Evolutionary conservation across 2,888 invertebrate species (phyloP).

Genomic region (Mechanitis mazaeus): DNA sequence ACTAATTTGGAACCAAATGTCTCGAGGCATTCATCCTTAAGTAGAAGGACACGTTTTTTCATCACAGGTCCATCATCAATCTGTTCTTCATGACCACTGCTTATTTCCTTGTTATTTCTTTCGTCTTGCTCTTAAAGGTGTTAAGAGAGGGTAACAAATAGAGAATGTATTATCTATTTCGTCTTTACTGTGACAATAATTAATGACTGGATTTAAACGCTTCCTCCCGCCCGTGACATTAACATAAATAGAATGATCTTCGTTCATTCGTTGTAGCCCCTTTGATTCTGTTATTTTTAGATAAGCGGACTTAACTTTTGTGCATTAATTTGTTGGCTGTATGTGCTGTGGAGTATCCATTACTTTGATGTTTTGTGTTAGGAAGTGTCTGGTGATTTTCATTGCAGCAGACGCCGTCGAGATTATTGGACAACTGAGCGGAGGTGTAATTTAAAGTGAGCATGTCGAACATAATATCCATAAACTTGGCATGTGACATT

Average conservation of each 20-base stretch:
- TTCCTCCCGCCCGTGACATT: constrained; percentile 78
- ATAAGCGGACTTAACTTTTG: constrained; percentile 61
- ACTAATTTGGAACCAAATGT: constrained; percentile 61
- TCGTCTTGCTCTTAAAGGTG: constrained; percentile 62
- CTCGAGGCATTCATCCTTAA: constrained; percentile 59
- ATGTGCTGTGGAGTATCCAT: constrained; percentile 52
- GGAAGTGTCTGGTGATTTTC: constrained; percentile 67
- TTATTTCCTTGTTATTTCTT: constrained; percentile 68
- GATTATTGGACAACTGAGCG: constrained; percentile 24
- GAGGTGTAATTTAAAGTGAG: neutral
- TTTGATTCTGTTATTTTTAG: constrained; percentile 75
- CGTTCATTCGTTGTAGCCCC: constrained; percentile 63
- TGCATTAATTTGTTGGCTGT: constrained; percentile 70
- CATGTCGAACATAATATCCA: neutral
- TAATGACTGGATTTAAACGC: constrained; percentile 77
- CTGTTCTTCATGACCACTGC: constrained; percentile 55
- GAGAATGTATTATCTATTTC: constrained; percentile 74
- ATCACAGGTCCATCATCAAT: constrained; percentile 63
- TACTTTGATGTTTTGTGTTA: constrained; percentile 72
- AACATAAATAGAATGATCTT: constrained; percentile 76
- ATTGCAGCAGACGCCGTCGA: constrained; percentile 42
- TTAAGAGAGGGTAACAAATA: constrained; percentile 66
- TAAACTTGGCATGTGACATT: neutral
- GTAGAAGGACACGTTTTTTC: constrained; percentile 67
- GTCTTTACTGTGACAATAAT: constrained; percentile 75